Evolutionary conservation across 2,113 vertebrate species (phyloP), one percentile per base, ranked within the genome.

Genomic region (Ammospiza caudacuta): DNA sequence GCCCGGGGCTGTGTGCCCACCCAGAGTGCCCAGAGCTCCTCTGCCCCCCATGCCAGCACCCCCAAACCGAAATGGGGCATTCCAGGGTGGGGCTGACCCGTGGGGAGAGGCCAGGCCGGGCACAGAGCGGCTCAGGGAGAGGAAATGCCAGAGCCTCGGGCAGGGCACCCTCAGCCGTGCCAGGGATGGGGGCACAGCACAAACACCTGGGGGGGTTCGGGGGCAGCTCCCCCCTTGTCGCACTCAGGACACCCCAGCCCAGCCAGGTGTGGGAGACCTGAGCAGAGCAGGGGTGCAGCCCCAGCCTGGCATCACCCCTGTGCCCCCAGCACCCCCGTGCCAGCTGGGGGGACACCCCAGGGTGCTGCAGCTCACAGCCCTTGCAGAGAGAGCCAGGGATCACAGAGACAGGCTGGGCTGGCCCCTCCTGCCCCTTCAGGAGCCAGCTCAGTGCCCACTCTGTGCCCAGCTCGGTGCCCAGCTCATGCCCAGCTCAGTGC

Each of bases 131-230:
- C 29, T 19, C 1, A 15, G 49, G 5, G 6, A 14, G 44, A 9
- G 10, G 28, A 43, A 75, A 51, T 7, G 27, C 46, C 6, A 41
- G 41, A 41, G 41, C 41, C 41, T 13, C 0, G 0, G 6, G 43
- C 37, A 23, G 55, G 27, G 51, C 6, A 47, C 43, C 22, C 12
- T 15, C 1, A 8, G n/a, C 37, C 24, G 67, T 57, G 43, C 25
- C 43, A 1, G 25, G 43, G 6, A 33, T 6, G 0, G 0, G 29
- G 66, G 44, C 15, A 12, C n/a, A 21, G 29, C 12, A 28, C 51
- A n/a, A 7, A 54, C 63, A 6, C 1, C 39, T 6, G 24, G 14
- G 19, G 57, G 23, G 2, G 0, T 1, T 7, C 2, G 9, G 55
- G 72, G 80, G 17, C 46, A 66, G 64, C 27, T 72, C 5, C 31